Evolutionary conservation across 2,113 vertebrate species (phyloP), one percentile per base, ranked within the genome.

Genomic region (Cyprinodon brontotheroides): DNA sequence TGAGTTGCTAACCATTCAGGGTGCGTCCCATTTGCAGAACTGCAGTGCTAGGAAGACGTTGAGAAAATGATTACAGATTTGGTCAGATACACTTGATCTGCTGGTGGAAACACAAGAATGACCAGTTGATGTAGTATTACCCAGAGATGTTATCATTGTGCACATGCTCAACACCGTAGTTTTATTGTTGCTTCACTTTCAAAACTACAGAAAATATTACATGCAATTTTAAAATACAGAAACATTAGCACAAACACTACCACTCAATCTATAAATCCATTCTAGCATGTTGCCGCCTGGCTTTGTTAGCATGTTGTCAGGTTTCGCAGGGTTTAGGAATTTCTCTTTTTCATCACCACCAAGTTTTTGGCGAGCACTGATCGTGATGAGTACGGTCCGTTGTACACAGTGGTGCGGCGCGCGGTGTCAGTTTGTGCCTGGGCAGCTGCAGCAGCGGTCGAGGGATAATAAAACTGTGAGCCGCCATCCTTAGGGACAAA

Each of bases 391-490:
- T 87, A 70, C 1, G 74, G 62, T 45, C 86, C 86, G 93, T 0
- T 92, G 91, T 37, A 95, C 82, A 50, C 97, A 98, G 87, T 96
- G 95, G 70, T 90, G 96, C 1, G n/a, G n/a, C n/a, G n/a, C n/a
- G n/a, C n/a, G n/a, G n/a, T n/a, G n/a, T n/a, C n/a, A n/a, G n/a
- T n/a, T n/a, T n/a, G n/a, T n/a, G n/a, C n/a, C n/a, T n/a, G n/a
- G n/a, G n/a, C 97, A 98, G 83, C 92, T 93, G 87, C 97, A 98
- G 71, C 91, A 93, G 3, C 86, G 0, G 96, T 95, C 39, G 91
- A 92, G 0, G 97, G 96, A 75, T 96, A 98, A 72, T 94, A 94
- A 77, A 95, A 92, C 65, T 95, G 91, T 4, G 96, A 90, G 87
- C 87, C 40, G 11, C 91, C 89, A 40, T 95, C 92, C 37, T 11